A percentile compares a stretch with the other conserved stretches of the same genome.
Conservation (phyloP, 1,140 invertebrate genomes). For the Limonius californicus region DNA sequence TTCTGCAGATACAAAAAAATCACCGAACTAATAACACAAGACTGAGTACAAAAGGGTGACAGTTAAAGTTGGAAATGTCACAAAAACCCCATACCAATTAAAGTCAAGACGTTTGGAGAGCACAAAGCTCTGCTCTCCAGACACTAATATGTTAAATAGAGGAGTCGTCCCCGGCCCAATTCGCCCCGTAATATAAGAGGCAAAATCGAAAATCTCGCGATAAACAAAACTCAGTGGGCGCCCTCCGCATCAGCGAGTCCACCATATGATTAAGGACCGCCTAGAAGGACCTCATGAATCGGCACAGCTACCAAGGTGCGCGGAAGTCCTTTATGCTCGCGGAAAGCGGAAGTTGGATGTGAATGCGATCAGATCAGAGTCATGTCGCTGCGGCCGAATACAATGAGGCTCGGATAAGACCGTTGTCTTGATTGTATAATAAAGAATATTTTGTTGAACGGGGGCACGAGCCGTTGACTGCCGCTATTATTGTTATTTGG, state of each 20-base stretch:
- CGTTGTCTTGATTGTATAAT: constrained; percentile 14
- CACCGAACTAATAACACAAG: too few relatives aligned
- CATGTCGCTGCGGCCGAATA: constrained; percentile 30
- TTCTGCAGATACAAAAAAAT: background rate
- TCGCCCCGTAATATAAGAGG: constrained; percentile 21
- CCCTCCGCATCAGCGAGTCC: constrained; percentile 30
- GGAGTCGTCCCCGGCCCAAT: too few relatives aligned
- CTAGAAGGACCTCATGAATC: constrained; percentile 23
- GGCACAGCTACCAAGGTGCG: constrained; percentile 33
- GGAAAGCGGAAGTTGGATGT: constrained; percentile 29
- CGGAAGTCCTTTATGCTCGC: constrained; percentile 35
- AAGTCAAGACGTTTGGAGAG: constrained; percentile 28
- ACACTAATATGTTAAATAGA: constrained; percentile 35
- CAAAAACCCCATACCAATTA: constrained; percentile 16
- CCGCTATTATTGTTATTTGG: background rate
- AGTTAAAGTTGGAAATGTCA: background rate
- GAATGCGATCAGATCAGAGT: constrained; percentile 37
- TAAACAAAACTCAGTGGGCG: constrained; percentile 35
- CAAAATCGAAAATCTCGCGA: constrained; percentile 17
- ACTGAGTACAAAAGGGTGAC: background rate
- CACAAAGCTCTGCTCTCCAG: constrained; percentile 20
- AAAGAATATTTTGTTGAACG: background rate
- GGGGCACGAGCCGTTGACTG: constrained; percentile 2
- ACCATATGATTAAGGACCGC: constrained; percentile 36
- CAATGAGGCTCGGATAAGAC: constrained; percentile 3